Conservation (phyloP, 2,797 vertebrate genomes). For the Tragopan temminckii region DNA sequence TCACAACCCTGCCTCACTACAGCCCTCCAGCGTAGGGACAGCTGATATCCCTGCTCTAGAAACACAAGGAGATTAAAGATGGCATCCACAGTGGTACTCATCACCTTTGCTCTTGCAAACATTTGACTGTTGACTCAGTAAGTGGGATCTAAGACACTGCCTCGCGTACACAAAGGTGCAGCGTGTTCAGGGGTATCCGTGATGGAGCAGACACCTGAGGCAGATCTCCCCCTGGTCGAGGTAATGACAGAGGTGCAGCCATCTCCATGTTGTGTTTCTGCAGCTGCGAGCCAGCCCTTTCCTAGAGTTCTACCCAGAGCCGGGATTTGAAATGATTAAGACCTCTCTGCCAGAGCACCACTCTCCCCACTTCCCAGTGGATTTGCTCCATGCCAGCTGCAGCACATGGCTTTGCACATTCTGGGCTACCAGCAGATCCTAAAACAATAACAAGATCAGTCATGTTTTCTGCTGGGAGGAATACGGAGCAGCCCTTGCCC, state of each 20-base stretch:
- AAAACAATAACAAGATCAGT: not conserved
- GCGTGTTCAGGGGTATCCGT: not conserved
- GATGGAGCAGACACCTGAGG: not conserved
- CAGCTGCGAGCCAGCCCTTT: not conserved
- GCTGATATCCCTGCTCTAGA: not conserved
- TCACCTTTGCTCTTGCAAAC: not conserved
- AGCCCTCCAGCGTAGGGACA: not conserved
- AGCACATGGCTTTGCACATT: not conserved
- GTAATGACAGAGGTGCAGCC: not conserved
- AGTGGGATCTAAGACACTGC: not conserved
- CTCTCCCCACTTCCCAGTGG: not conserved
- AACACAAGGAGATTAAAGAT: not conserved
- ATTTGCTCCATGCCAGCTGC: not conserved
- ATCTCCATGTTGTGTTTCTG: not conserved
- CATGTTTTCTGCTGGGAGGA: not conserved
- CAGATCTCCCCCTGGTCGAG: not conserved
- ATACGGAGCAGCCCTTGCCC: too few species aligned
- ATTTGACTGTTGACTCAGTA: accelerated
- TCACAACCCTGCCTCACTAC: not conserved
- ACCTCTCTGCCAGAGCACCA: not conserved
- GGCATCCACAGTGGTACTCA: not conserved
- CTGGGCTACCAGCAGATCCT: not conserved
- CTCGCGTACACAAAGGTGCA: accelerated
- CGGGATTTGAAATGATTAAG: not conserved
- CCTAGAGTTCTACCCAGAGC: not conserved